Evolutionary conservation across 2,888 invertebrate species (phyloP), one percentile per base, ranked within the genome.

Genomic region (Drosophila cognata): DNA sequence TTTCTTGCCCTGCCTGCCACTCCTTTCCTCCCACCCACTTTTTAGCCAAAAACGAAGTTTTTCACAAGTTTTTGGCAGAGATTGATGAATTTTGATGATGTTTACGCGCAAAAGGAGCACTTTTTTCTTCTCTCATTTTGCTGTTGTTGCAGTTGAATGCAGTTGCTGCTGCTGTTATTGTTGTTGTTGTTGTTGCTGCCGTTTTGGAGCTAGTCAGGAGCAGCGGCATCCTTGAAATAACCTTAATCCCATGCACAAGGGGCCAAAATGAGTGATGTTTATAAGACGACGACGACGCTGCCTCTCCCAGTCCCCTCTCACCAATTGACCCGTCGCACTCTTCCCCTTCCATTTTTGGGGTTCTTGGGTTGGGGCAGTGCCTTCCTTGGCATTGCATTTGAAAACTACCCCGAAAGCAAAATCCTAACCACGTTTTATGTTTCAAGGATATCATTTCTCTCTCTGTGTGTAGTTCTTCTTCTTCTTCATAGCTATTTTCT

Each of bases 1-100:
- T 73, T 66, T 60, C 60, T 56, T 38, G 31, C 21, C 36, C 43
- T 2, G 21, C 43, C 43, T 6, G 10, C 48, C 29, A 25, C n/a
- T n/a, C 13, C 31, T 33, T 3, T 25, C 57, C 58, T n/a, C 41
- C 60, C 63, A n/a, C 16, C 31, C 64, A 67, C 72, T 64, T 56
- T 48, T 38, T 60, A 69, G 35, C 48, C 33, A 51, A 71, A 66
- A 68, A 56, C 61, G 53, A 88, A 86, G 84, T 81, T 86, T 89
- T 89, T 72, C 82, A 82, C 85, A 92, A 92, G 88, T 91, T 91
- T 92, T 91, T 92, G 91, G 91, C 91, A 92, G 91, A 91, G 91
- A 91, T 91, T 91, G 91, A 91, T 91, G 91, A 91, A 92, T 91
- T 90, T 90, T 90, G 88, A 91, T 91, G 91, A 92, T 92, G 91